These are phyloP conservation scores for Metridium senile DNA, from an alignment of 92 coral and sea anemone species.

Conservation along the genomic window DNA sequence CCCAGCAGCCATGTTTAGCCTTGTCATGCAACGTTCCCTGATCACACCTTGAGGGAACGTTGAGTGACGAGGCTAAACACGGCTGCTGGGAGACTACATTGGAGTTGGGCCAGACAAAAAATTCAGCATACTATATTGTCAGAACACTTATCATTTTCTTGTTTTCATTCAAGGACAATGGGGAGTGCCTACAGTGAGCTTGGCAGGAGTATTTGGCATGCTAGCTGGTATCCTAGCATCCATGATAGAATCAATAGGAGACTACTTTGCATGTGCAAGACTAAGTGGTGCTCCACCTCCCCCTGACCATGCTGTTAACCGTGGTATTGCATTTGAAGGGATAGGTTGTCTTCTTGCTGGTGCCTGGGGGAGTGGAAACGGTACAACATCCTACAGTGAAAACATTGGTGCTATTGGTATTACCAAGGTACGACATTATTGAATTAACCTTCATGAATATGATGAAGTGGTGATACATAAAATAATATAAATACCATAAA, in stretches of 20 bases:
- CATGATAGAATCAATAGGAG: constrained; percentile 86
- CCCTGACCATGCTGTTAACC: constrained; percentile 78
- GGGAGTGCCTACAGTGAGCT: constrained; percentile 85
- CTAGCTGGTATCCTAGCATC: constrained; percentile 85
- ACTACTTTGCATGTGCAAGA: constrained; percentile 88
- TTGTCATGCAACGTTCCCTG: no score
- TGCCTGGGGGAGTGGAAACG: constrained; percentile 88
- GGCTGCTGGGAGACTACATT: no score
- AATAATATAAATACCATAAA: no score
- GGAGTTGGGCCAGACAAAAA: no score
- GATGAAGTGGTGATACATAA: no score
- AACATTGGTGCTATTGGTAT: constrained; percentile 88
- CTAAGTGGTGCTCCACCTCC: constrained; percentile 88
- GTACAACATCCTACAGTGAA: constrained; percentile 85
- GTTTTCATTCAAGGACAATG: constrained; percentile 84
- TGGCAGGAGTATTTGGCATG: constrained; percentile 86
- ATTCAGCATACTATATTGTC: no score
- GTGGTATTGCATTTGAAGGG: constrained; percentile 86
- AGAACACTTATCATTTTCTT: no score
- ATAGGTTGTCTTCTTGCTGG: constrained; percentile 82
- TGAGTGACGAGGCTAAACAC: no score
- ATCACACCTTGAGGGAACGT: no score
- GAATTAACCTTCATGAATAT: no score
- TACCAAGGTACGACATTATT: constrained; percentile 77
- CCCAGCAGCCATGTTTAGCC: no score